Conservation (phyloP, 2,888 invertebrate species). For the Sphaerophoria taeniata region DNA sequence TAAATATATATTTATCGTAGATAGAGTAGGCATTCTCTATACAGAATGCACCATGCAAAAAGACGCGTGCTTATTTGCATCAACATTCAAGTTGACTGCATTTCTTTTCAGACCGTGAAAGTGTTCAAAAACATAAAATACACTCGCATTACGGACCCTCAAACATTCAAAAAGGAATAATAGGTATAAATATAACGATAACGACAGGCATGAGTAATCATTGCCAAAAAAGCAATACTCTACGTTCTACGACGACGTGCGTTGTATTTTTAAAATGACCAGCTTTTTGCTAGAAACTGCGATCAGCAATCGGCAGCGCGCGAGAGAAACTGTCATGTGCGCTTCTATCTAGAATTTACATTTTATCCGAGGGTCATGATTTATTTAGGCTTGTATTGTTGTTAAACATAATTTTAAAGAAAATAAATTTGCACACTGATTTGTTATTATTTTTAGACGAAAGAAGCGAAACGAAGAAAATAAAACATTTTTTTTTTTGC, state of each 20-base stretch:
- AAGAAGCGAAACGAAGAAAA: not conserved
- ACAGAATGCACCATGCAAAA: not conserved
- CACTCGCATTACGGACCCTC: not conserved
- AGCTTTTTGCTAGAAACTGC: not conserved
- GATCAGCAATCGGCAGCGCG: not conserved
- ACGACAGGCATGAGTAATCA: not conserved
- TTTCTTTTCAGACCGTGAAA: not conserved
- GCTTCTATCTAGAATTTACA: conserved; percentile 28
- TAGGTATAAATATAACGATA: not conserved
- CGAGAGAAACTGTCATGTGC: conserved; percentile 23
- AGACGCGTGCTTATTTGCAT: not conserved
- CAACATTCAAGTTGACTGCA: not conserved
- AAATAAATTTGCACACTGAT: conserved; percentile 22
- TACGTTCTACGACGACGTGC: not conserved
- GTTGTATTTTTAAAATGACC: not conserved
- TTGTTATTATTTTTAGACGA: conserved; percentile 29
- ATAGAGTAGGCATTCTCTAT: not conserved
- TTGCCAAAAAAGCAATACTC: not conserved
- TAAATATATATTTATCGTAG: not conserved
- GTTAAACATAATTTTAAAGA: conserved; percentile 20
- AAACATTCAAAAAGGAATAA: not conserved
- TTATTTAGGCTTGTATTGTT: conserved; percentile 34
- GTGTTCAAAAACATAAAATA: not conserved
- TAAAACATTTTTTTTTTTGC: not conserved
- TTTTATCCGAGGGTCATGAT: conserved; percentile 38